Evolutionary conservation across 2,888 invertebrate genomes (phyloP), one percentile per base, ranked within the genome.

Genomic region (Acanthopleura granulata): DNA sequence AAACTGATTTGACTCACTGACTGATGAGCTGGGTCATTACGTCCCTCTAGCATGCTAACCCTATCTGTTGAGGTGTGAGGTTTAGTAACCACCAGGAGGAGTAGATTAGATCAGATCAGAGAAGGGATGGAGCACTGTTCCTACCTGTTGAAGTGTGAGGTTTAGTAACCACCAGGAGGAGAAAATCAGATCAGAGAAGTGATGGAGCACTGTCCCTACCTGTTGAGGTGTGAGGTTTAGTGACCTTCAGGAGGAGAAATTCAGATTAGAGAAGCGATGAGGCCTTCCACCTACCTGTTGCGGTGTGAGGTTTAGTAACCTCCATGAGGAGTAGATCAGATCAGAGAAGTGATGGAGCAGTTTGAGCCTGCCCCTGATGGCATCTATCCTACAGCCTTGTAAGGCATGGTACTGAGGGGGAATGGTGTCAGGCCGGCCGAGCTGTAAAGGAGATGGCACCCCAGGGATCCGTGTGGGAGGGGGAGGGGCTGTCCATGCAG

Each of bases 291-390:
- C 75, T 74, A 87, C 86, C 74, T 80, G 77, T 74, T 80, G 78
- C 22, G 85, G 81, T n/a, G 82, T 77, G 18, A 89, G 81, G 25
- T 86, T 84, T 50, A 89, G 81, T 61, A 89, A 84, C 51, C 89
- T 82, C 93, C 93, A 93, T 70, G 92, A 92, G 0, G 92, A 91
- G 86, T 93, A 93, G 74, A 94, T 86, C 40, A 93, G 91, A 85
- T 93, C 93, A n/a, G 93, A 93, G 88, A 93, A 93, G 80, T 92
- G 92, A 83, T 93, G 92, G 18, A 94, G 91, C 69, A 93, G 91
- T 78, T 91, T 91, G 49, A 93, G 90, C 73, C 93, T 86, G 0
- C 92, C 91, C 80, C 92, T 91, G 22, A 93, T 92, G 4, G 92
- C 91, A 62, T 91, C 90, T 25, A 93, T 91, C 1, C 92, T 88